phyloP scores from a whole-genome alignment of 1,140 invertebrate species.

The Choristoneura fumiferana region DNA sequence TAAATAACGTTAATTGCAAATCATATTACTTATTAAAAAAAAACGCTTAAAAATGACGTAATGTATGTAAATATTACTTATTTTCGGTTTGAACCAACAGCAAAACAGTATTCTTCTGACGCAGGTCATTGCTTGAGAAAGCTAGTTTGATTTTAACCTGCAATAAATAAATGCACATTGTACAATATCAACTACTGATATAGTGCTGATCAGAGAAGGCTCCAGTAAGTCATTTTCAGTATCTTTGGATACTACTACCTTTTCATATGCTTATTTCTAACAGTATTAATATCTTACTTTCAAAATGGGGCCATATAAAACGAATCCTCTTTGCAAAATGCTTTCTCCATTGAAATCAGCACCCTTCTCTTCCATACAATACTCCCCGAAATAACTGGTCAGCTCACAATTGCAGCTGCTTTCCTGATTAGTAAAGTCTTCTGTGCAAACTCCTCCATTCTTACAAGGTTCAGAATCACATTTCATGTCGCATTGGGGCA shows the following conservation, averaged over 20 bases:
- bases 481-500: slow-evolving; percentile 91
- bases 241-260: neutral
- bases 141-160: slow-evolving; percentile 89
- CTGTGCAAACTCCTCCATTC: slow-evolving; percentile 92
- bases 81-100: slow-evolving; percentile 89
- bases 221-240: too few species aligned
- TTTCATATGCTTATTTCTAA: neutral
- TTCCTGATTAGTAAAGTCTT: slow-evolving; percentile 91
- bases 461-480: slow-evolving; percentile 93
- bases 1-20: too few species aligned
- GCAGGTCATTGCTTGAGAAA: slow-evolving; percentile 88
- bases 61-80: slow-evolving; percentile 84
- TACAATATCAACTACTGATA: too few species aligned
- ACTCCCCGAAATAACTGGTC: slow-evolving; percentile 92
- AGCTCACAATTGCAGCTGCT: slow-evolving; percentile 92
- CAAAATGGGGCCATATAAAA: slow-evolving; percentile 83
- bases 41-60: too few species aligned
- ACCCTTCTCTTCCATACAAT: slow-evolving; percentile 88
- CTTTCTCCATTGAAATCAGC: slow-evolving; percentile 93
- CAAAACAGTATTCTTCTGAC: slow-evolving; percentile 87
- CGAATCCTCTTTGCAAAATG: slow-evolving; percentile 87
- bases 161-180: slow-evolving; percentile 21
- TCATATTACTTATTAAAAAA: too few species aligned
- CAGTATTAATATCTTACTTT: slow-evolving; percentile 47
- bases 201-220: too few species aligned